These are phyloP conservation scores for Hucho hucho DNA, from an alignment of 2,113 vertebrate genomes.

Conservation along the genomic window DNA sequence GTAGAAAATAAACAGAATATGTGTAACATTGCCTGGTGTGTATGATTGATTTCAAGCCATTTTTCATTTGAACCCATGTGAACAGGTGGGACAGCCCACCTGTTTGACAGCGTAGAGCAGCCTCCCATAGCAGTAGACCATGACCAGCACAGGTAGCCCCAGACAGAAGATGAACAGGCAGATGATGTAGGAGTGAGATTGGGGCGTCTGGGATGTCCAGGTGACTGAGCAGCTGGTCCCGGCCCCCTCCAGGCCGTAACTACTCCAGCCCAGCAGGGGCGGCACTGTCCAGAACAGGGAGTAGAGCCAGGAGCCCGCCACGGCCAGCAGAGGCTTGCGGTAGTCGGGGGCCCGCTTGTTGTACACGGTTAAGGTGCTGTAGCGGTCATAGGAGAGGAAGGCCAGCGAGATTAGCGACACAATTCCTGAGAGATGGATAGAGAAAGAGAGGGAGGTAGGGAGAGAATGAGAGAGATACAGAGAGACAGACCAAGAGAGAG, in stretches of 20 bases:
- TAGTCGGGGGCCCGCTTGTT: constrained; percentile 60
- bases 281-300: constrained; percentile 76
- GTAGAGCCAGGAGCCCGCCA: constrained; percentile 72
- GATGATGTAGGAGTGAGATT: constrained; percentile 72
- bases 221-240: constrained; percentile 76
- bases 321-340: constrained; percentile 69
- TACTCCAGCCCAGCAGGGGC: constrained; percentile 78
- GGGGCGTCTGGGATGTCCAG: constrained; percentile 65
- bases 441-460: neutral
- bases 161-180: constrained; percentile 81
- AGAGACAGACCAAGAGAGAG: neutral
- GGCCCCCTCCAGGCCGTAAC: constrained; percentile 72
- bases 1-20: too few species aligned
- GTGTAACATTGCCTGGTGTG: too few species aligned
- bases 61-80: too few species aligned
- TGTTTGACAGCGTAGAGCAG: constrained; percentile 73
- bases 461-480: neutral
- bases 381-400: constrained; percentile 76
- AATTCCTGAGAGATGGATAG: constrained; percentile 61
- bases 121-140: constrained; percentile 75
- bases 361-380: constrained; percentile 72
- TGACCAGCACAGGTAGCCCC: constrained; percentile 66
- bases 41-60: too few species aligned
- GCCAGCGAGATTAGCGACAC: constrained; percentile 77
- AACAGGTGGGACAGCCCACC: constrained; percentile 42